Conservation (phyloP, 2,888 invertebrate species). For the Nemotelus pantherinus region DNA sequence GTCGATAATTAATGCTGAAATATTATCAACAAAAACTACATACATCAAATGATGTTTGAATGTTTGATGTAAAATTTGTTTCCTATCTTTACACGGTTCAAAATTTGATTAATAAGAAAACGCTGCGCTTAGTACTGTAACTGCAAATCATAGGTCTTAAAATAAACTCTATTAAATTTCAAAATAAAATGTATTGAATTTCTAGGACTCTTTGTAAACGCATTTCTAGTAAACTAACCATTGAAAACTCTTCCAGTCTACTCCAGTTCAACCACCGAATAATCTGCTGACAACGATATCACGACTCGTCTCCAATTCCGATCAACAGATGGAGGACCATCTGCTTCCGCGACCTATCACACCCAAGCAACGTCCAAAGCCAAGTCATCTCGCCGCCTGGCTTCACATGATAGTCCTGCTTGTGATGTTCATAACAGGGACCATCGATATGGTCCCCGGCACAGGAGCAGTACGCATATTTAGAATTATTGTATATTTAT, state of each 20-base stretch:
- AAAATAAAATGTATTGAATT: too few species aligned
- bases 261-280: constrained; percentile 54
- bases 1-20: too few species aligned
- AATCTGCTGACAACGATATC: constrained; percentile 67
- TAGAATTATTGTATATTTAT: constrained; percentile 23
- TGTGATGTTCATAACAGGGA: constrained; percentile 64
- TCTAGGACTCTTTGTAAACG: too few species aligned
- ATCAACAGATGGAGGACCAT: constrained; percentile 50
- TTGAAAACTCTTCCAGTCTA: constrained; percentile 27
- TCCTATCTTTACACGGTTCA: too few species aligned
- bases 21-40: too few species aligned
- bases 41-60: too few species aligned
- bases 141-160: too few species aligned
- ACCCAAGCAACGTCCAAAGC: constrained; percentile 56
- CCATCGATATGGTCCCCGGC: constrained; percentile 67
- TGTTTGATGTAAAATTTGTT: too few species aligned
- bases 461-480: constrained; percentile 66
- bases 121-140: too few species aligned
- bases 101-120: too few species aligned
- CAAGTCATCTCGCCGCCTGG: constrained; percentile 64
- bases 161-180: too few species aligned
- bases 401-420: constrained; percentile 65
- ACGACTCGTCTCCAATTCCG: constrained; percentile 65
- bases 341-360: constrained; percentile 47
- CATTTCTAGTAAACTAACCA: too few species aligned